Base-by-base conservation (phyloP, 2,888 invertebrate genomes). In the Diarsia brunnea region DNA sequence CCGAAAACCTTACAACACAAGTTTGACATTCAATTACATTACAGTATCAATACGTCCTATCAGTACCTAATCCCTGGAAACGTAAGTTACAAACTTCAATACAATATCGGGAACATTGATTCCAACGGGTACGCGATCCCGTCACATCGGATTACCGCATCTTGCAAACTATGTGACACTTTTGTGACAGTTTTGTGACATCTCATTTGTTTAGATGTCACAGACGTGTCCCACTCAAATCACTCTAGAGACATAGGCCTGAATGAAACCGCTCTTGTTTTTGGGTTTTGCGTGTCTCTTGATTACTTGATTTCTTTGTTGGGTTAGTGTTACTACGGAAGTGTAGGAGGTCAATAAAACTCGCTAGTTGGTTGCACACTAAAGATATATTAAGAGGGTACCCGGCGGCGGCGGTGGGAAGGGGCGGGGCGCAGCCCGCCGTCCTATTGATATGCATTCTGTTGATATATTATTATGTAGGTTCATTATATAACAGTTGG, bases 171-270 rank as follows among this genome's bases (percentile, higher is more conserved):
- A 7, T 49, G 43, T 38, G 38, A 38, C 38, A 38, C 38, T 38
- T 38, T 38, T 38, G 8, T 61, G 73, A 65, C 73, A 82, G 8
- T 69, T 78, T n/a, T 55, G 45, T 51, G 64, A 71, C 67, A 64
- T 68, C 38, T 68, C 64, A 75, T 79, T 82, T 83, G 79, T 78
- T 55, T 72, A 51, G 38, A 53, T 45, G 43, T 63, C 66, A 67
- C 66, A 69, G 19, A 63, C 4, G 66, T 67, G 61, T 55, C 31
- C 31, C 47, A 24, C 3, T 31, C 43, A 51, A 75, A 76, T 61
- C 19, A 49, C 45, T 60, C 60, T 69, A 51, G 68, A 64, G 58
- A 67, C 31, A 51, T 0, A 19, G 8, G 16, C 12, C 1, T 51
- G 21, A 51, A 71, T 51, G 71, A 71, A 51, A 38, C 12, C 16